Conservation (phyloP, 2,113 vertebrate genomes). For the Murina feae region DNA sequence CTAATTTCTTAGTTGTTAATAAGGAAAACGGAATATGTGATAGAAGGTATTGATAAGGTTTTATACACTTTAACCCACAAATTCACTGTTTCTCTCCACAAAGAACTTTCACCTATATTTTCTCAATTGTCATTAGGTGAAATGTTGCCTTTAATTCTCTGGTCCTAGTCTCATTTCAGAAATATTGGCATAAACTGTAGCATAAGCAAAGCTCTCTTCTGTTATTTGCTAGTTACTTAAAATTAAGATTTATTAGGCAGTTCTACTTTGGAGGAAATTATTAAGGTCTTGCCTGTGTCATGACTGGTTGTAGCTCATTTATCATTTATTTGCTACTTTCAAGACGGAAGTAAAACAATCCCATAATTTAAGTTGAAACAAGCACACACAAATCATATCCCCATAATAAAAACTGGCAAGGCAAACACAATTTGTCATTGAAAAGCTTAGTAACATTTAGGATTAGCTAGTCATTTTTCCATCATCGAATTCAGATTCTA, state of each 20-base stretch:
- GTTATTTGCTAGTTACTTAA: constrained; percentile 4
- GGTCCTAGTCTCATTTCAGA: not conserved
- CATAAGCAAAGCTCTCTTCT: not conserved
- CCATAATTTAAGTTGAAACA: constrained; percentile 55
- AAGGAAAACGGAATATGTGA: not conserved
- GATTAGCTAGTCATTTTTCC: not conserved
- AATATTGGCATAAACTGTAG: not conserved
- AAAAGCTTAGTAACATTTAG: constrained; percentile 36
- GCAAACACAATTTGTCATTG: constrained; percentile 8
- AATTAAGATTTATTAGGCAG: constrained; percentile 58
- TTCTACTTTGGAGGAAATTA: constrained; percentile 49
- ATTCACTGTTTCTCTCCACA: not conserved
- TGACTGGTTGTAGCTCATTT: constrained; percentile 45
- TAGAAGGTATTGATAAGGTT: not conserved
- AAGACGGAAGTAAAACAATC: constrained; percentile 45
- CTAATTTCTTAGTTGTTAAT: not conserved
- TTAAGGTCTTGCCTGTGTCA: constrained; percentile 26
- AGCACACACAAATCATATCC: constrained; percentile 48
- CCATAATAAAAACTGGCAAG: constrained; percentile 35
- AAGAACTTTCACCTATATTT: not conserved
- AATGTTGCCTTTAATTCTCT: constrained; percentile 25
- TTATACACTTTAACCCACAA: not conserved
- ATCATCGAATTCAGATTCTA: constrained; percentile 20
- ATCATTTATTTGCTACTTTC: constrained; percentile 54
- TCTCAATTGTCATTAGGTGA: not conserved